Evolutionary conservation across 2,797 vertebrate species (phyloP).

Genomic region (Spatula versicolor): DNA sequence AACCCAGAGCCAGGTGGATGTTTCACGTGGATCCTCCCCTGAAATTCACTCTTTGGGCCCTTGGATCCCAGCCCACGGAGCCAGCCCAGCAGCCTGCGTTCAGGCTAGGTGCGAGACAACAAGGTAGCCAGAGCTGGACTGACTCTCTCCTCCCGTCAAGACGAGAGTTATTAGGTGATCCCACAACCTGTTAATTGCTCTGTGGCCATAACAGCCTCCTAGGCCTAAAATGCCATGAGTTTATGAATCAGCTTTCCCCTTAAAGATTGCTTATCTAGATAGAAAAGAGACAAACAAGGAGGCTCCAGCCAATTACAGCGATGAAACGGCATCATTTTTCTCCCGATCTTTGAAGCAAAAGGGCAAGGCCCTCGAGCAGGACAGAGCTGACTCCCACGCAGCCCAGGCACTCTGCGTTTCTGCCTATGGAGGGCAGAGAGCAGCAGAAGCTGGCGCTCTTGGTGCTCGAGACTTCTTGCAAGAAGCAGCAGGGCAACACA

Average conservation of each 20-base stretch:
- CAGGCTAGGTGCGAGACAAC: not conserved
- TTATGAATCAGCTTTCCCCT: not conserved
- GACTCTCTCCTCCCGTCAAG: not conserved
- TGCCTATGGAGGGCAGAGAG: not conserved
- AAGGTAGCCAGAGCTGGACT: not conserved
- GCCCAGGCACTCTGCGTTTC: not conserved
- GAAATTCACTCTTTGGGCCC: not conserved
- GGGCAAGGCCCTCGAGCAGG: accelerated
- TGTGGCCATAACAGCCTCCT: not conserved
- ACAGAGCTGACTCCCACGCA: not conserved
- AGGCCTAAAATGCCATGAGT: not conserved
- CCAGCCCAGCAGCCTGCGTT: not conserved
- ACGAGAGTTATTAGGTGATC: not conserved
- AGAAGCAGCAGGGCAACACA: not conserved
- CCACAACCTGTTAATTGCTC: not conserved
- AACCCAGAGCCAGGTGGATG: not conserved
- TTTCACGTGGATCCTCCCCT: not conserved
- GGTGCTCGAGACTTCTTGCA: not conserved
- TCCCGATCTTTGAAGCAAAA: not conserved
- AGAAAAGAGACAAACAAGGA: not conserved
- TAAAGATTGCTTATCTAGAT: not conserved
- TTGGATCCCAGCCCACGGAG: not conserved
- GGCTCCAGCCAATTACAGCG: not conserved
- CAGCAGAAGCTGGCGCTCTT: not conserved
- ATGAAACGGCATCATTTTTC: not conserved